Evolutionary conservation across 1,140 invertebrate species (phyloP).

Genomic region (Pseudomyrmex pallidus): DNA sequence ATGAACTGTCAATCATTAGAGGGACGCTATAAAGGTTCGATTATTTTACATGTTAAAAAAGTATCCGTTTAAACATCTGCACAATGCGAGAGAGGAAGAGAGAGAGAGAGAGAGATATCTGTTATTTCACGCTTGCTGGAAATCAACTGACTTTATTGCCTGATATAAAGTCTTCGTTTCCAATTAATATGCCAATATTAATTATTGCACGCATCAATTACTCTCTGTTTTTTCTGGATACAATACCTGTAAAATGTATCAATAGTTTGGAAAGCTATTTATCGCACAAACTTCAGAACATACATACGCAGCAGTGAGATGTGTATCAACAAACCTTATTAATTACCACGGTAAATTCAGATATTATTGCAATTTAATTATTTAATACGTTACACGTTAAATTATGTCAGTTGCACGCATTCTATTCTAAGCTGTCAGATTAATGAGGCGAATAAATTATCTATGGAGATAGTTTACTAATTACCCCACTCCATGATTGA

Average conservation of each 20-base stretch:
- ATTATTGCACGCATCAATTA: not conserved
- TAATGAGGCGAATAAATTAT: slow-evolving; percentile 45
- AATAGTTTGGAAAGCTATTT: slow-evolving; percentile 7
- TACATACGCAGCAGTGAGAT: not conserved
- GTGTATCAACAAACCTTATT: slow-evolving; percentile 34
- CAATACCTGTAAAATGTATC: not conserved
- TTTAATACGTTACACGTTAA: slow-evolving; percentile 43
- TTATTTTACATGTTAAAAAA: too few species aligned
- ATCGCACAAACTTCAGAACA: not conserved
- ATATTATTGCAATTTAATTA: slow-evolving; percentile 41
- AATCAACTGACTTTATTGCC: not conserved
- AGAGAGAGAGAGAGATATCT: too few species aligned
- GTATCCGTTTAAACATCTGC: too few species aligned
- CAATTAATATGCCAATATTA: not conserved
- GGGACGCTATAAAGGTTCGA: too few species aligned
- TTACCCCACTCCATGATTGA: slow-evolving; percentile 31
- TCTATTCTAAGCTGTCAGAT: slow-evolving; percentile 38
- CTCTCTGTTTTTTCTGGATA: not conserved
- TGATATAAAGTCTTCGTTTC: slow-evolving; percentile 13
- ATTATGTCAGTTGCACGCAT: slow-evolving; percentile 29
- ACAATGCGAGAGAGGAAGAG: too few species aligned
- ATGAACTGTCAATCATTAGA: too few species aligned
- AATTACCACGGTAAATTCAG: slow-evolving; percentile 39
- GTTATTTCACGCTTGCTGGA: too few species aligned
- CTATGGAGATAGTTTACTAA: slow-evolving; percentile 33